Percentiles rank a stretch among this genome's conserved stretches.
Evolutionary conservation across 37 sponge, comb jelly and placozoan genomes (phyloP).

Genomic region (Tethya wilhelma): DNA sequence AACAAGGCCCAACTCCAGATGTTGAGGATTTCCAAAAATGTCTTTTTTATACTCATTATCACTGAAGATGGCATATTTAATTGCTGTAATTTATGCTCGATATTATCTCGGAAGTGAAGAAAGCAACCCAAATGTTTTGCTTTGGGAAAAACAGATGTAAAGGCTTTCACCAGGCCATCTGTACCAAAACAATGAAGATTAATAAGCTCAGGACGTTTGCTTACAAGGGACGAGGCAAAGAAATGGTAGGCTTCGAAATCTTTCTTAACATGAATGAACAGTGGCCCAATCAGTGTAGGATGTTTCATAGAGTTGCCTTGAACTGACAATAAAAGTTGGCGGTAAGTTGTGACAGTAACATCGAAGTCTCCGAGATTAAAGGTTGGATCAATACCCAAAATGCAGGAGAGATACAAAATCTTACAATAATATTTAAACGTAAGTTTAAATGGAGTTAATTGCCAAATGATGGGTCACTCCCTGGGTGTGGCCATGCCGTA

Average conservation of each 20-base stretch:
- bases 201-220: conserved; percentile 4
- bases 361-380: conserved; percentile 35
- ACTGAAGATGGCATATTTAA: conserved; percentile 4
- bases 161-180: conserved; percentile 46
- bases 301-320: conserved; percentile 5
- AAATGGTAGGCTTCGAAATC: conserved; percentile 43
- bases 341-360: conserved; percentile 39
- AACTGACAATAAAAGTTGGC: conserved; percentile 3
- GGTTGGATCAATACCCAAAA: conserved; percentile 44
- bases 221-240: conserved; percentile 41
- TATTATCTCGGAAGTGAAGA: conserved; percentile 43
- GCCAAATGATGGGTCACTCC: too few species aligned
- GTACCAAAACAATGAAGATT: conserved; percentile 17
- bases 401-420: neutral
- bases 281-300: conserved; percentile 41
- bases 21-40: conserved; percentile 46
- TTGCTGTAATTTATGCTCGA: conserved; percentile 28
- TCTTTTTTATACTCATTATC: conserved; percentile 32
- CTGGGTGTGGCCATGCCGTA: too few species aligned
- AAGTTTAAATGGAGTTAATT: too few species aligned
- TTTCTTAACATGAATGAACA: conserved; percentile 41
- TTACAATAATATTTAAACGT: too few species aligned
- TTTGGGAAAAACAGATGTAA: conserved; percentile 9
- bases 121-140: conserved; percentile 47
- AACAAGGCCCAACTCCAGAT: conserved; percentile 21